Evolutionary conservation across 2,113 vertebrate genomes (phyloP), one percentile per base, ranked within the genome.

Genomic region (Anseranas semipalmata): DNA sequence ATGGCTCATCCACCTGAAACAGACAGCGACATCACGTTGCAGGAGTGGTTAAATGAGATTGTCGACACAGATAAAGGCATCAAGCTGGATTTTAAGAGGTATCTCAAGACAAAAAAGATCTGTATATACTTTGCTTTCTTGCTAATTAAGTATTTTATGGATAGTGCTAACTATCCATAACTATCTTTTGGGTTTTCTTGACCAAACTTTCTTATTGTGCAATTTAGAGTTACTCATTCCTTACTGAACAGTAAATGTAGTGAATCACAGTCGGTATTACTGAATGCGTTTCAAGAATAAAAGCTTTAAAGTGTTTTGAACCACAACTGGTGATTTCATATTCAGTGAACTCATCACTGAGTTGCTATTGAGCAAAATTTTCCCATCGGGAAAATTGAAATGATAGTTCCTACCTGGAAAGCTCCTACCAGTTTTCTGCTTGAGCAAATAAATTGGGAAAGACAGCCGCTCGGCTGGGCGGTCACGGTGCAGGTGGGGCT

Each of bases 11-110:
- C 99, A 10, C 99, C 99, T 2, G 98, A 98, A 82, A 99, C 97
- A 2, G 98, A 98, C 96, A 99, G 99, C 59, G 98, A 99, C 96
- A 98, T 98, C 89, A 99, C 98, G 0, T 95, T 99, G 68, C 96
- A 95, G 87, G 98, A 99, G 19, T 99, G 99, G 99, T 97, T 99
- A 62, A 37, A 97, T 37, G 96, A 82, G 79, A 98, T 99, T 27
- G 89, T 59, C 46, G 60, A 43, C 39, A 98, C 98, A 30, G 27
- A 96, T 39, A 99, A 99, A 96, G 99, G 99, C 90, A 98, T 99
- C 79, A 99, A 99, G 90, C 97, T 99, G 75, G 99, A 99, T 96
- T 99, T 99, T 76, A 99, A 99, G 98, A 99, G 99, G 99, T 99
- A 98, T 75, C 62, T 87, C 33, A n/a, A 71, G 63, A 22, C 60